Percentiles rank a stretch among this genome's conserved stretches.
phyloP scores from a whole-genome alignment of 1,140 invertebrate genomes.

The Yoshiicerus persimilis region DNA sequence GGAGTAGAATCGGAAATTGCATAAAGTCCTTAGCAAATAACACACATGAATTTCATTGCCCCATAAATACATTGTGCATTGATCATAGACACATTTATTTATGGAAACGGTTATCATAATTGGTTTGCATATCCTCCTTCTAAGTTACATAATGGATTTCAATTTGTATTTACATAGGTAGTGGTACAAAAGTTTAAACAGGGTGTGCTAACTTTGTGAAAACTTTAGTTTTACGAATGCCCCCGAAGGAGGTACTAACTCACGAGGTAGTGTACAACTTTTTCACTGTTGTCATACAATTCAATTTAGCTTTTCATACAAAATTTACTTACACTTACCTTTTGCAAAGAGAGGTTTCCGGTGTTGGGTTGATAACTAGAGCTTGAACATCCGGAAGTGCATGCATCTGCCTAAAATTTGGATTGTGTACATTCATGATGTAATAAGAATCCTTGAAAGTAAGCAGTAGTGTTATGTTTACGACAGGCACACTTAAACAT shows the following conservation, averaged over 20 bases:
- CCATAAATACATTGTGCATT: no score
- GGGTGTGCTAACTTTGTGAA: not conserved
- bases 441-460: no score
- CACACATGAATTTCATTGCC: not conserved
- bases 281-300: no score
- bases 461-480: no score
- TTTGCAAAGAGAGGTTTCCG: not conserved
- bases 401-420: no score
- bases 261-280: not conserved
- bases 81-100: not conserved
- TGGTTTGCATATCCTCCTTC: not conserved
- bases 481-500: not conserved
- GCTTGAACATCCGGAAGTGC: not conserved
- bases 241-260: not conserved
- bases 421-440: no score
- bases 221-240: not conserved
- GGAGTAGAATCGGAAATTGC: not conserved
- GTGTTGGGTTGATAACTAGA: not conserved
- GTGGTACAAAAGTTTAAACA: not conserved
- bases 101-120: not conserved
- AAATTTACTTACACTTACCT: not conserved
- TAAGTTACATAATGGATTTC: not conserved
- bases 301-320: not conserved
- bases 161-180: not conserved
- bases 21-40: not conserved